Conservation (phyloP, 2,797 vertebrate species). For the Manis crassicaudata region DNA sequence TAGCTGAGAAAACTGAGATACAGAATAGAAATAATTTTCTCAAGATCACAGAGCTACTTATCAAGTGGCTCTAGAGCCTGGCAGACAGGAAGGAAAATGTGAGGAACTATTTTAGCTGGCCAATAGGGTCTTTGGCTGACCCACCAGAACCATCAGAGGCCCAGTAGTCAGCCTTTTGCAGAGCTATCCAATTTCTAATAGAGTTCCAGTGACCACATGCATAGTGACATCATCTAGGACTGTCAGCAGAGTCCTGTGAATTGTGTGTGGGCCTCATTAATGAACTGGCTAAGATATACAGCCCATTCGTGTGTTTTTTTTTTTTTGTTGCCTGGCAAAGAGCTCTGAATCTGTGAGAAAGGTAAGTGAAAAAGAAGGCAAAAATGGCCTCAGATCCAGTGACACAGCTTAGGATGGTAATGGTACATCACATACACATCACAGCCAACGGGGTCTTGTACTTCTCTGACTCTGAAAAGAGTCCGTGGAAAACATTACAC, state of each 20-base stretch:
- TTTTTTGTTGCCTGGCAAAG: background rate
- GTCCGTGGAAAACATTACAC: conserved; percentile 44
- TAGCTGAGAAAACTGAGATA: background rate
- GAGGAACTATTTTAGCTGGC: background rate
- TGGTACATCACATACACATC: rapidly evolving
- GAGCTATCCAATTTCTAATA: background rate
- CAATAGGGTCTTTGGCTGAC: background rate
- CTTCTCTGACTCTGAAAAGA: background rate
- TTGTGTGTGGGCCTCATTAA: background rate
- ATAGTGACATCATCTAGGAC: too few relatives aligned
- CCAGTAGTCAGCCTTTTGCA: background rate
- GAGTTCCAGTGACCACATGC: background rate
- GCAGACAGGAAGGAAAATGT: background rate
- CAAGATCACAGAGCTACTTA: background rate
- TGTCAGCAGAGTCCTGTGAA: background rate
- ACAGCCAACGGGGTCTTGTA: background rate
- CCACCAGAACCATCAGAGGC: background rate
- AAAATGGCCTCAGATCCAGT: background rate
- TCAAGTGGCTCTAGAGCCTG: background rate
- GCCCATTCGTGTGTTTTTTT: background rate
- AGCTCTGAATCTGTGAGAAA: background rate
- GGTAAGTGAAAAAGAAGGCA: background rate
- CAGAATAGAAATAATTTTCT: conserved; percentile 21
- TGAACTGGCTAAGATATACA: background rate
- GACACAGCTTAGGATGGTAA: background rate